Evolutionary conservation across 35 echinoderm and acorn worm species (phyloP).

Genomic region (Apostichopus parvimensis): DNA sequence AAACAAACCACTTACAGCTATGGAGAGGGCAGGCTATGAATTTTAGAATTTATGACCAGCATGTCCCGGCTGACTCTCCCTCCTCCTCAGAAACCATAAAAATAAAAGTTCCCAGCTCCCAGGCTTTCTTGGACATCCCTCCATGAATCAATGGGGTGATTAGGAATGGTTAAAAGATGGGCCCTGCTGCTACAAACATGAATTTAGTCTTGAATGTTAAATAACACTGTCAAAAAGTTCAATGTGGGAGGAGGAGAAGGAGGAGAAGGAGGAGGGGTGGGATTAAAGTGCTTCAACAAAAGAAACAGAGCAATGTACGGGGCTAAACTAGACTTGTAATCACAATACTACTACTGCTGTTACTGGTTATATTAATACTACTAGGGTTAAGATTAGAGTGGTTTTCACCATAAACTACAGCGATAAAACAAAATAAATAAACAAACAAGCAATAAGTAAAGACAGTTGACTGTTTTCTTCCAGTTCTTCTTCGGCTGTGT

Average conservation of each 20-base stretch:
- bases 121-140: not conserved
- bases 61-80: not conserved
- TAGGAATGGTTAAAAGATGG: conserved; percentile 13
- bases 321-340: no score
- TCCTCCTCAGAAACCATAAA: not conserved
- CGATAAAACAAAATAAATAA: no score
- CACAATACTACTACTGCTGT: no score
- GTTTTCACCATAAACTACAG: no score
- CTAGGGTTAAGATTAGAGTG: no score
- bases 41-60: conserved; percentile 23
- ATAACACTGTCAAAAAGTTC: not conserved
- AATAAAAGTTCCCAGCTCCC: not conserved
- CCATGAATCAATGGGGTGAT: conserved; percentile 21
- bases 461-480: no score
- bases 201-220: conserved; percentile 28
- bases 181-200: not conserved
- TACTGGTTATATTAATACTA: no score
- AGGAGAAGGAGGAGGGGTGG: no score
- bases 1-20: not conserved
- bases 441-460: no score
- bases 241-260: not conserved
- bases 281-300: no score
- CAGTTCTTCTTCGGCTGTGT: no score
- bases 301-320: no score
- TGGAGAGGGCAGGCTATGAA: not conserved